Percentiles rank a stretch among this genome's conserved stretches.
These are phyloP conservation scores for Melanotaenia parkinsoni DNA, from an alignment of 2,797 vertebrate species.

Conservation along the genomic window DNA sequence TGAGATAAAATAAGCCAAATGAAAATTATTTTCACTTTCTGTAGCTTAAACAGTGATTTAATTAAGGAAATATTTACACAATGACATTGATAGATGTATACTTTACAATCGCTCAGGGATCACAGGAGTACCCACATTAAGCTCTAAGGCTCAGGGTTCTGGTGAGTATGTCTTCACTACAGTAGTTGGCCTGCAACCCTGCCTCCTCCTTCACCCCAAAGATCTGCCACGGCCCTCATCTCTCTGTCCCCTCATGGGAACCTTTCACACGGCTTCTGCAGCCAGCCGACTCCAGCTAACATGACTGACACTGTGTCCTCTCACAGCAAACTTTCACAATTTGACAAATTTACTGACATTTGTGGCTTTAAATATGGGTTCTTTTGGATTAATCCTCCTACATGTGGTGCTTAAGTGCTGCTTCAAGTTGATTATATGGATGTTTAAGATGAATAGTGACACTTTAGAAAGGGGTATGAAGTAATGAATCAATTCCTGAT, in stretches of 20 bases:
- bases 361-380: slow-evolving; percentile 32
- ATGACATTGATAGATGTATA: slow-evolving; percentile 70
- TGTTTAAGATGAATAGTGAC: slow-evolving; percentile 34
- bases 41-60: slow-evolving; percentile 18
- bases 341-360: slow-evolving; percentile 16
- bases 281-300: slow-evolving; percentile 65
- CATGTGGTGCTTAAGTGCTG: slow-evolving; percentile 37
- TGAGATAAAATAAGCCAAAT: not conserved
- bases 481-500: slow-evolving; percentile 26
- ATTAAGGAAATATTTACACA: slow-evolving; percentile 13
- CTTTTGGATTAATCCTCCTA: slow-evolving; percentile 8
- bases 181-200: slow-evolving; percentile 40
- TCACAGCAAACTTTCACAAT: slow-evolving; percentile 44
- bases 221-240: slow-evolving; percentile 32
- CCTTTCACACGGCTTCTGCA: slow-evolving; percentile 47
- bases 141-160: slow-evolving; percentile 63
- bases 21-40: slow-evolving; percentile 4
- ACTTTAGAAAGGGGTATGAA: slow-evolving; percentile 52
- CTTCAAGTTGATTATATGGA: slow-evolving; percentile 42
- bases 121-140: slow-evolving; percentile 70
- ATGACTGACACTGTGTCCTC: slow-evolving; percentile 47
- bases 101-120: slow-evolving; percentile 75
- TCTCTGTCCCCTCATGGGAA: slow-evolving; percentile 37
- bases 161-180: slow-evolving; percentile 79
- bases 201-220: slow-evolving; percentile 17